These are phyloP conservation scores for Frieseomelitta varia DNA, from an alignment of 1,140 invertebrate genomes.

Conservation along the genomic window DNA sequence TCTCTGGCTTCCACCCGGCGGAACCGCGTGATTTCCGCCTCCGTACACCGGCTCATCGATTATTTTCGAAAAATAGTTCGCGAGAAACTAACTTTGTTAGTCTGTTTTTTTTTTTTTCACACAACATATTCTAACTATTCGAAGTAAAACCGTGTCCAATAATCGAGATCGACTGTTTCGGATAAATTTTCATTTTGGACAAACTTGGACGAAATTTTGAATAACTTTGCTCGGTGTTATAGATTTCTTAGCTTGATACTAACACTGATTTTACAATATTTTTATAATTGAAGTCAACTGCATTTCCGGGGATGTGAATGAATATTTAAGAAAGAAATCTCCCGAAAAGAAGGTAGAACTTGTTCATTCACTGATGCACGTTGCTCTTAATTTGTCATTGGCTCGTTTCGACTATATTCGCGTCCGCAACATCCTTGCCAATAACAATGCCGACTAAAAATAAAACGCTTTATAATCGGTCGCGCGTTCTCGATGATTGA, in stretches of 20 bases:
- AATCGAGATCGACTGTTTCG: too few relatives aligned
- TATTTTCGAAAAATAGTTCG: conserved; percentile 37
- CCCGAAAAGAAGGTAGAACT: too few relatives aligned
- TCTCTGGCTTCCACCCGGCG: background rate
- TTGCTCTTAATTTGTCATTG: too few relatives aligned
- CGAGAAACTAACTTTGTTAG: background rate
- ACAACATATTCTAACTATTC: too few relatives aligned
- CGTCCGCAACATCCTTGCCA: conserved; percentile 27
- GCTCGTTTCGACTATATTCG: background rate
- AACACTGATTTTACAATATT: too few relatives aligned
- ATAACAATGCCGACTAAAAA: conserved; percentile 64
- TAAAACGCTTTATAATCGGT: conserved; percentile 59
- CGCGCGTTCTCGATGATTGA: conserved; percentile 59
- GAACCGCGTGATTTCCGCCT: conserved; percentile 41
- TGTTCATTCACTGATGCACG: too few relatives aligned
- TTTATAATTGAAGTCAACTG: too few relatives aligned
- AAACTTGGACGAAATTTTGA: too few relatives aligned
- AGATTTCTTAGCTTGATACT: too few relatives aligned
- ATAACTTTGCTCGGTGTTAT: too few relatives aligned
- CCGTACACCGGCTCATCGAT: conserved; percentile 33
- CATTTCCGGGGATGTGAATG: background rate
- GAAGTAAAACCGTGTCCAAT: too few relatives aligned
- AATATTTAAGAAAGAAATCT: background rate
- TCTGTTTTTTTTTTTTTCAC: background rate
- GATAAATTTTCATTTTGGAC: too few relatives aligned